A percentile compares a stretch with the other conserved stretches of the same genome.
Evolutionary conservation across 2,888 invertebrate genomes (phyloP).

Genomic region (Tetropium fuscum): DNA sequence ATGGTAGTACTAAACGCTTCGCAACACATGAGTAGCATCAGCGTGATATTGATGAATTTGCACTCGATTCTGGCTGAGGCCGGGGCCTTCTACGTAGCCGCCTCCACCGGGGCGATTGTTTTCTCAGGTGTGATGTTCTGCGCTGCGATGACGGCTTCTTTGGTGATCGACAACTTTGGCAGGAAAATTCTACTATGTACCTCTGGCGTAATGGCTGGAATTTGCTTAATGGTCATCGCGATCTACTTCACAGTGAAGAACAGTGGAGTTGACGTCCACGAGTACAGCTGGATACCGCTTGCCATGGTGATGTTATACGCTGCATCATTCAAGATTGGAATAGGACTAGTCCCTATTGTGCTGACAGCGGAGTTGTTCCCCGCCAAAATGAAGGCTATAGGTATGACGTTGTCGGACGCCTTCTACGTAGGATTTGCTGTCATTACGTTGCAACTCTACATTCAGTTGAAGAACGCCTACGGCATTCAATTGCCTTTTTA

Average conservation of each 20-base stretch:
- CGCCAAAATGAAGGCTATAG: slow-evolving; percentile 63
- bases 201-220: slow-evolving; percentile 59
- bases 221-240: slow-evolving; percentile 59
- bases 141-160: slow-evolving; percentile 57
- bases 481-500: slow-evolving; percentile 63
- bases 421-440: slow-evolving; percentile 61
- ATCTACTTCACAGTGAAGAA: slow-evolving; percentile 60
- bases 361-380: slow-evolving; percentile 64
- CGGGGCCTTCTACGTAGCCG: slow-evolving; percentile 56
- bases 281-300: slow-evolving; percentile 53
- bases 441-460: slow-evolving; percentile 60
- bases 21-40: slow-evolving; percentile 64
- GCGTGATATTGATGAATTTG: slow-evolving; percentile 64
- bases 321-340: slow-evolving; percentile 60
- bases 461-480: slow-evolving; percentile 46
- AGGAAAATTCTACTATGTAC: slow-evolving; percentile 57
- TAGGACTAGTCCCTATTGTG: slow-evolving; percentile 63
- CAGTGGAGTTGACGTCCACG: slow-evolving; percentile 49
- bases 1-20: slow-evolving; percentile 62
- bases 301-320: slow-evolving; percentile 61
- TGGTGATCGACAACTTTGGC: slow-evolving; percentile 62
- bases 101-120: slow-evolving; percentile 59
- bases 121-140: slow-evolving; percentile 62
- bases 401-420: slow-evolving; percentile 63
- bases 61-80: slow-evolving; percentile 62